Evolutionary conservation across 1,140 invertebrate genomes (phyloP).

Genomic region (Plectus sambesii): DNA sequence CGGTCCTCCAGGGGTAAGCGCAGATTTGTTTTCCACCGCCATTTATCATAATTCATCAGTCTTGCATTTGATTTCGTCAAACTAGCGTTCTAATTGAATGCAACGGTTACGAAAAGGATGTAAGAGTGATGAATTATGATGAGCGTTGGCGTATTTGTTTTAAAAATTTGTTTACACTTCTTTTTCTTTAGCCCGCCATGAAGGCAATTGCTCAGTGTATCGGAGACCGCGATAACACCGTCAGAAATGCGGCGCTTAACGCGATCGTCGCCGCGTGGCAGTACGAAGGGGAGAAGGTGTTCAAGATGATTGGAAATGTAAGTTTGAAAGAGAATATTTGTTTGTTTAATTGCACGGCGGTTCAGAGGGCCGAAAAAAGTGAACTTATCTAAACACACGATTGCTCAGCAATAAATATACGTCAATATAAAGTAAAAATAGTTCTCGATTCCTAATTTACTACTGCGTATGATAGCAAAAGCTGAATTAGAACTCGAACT

Average conservation of each 20-base stretch:
- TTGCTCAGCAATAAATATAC: no score
- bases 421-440: no score
- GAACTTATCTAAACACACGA: no score
- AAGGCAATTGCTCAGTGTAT: conserved; percentile 88
- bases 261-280: conserved; percentile 79
- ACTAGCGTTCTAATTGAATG: background rate
- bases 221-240: conserved; percentile 85
- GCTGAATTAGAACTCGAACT: no score
- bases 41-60: conserved; percentile 9
- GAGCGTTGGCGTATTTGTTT: no score
- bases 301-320: conserved; percentile 77
- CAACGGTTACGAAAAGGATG: no score
- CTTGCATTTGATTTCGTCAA: conserved; percentile 9
- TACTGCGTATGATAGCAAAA: no score
- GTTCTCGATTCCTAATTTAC: no score
- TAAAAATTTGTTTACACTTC: conserved; percentile 49
- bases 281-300: conserved; percentile 75
- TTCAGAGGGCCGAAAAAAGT: no score
- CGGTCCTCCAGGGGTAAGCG: conserved; percentile 24
- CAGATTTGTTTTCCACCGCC: background rate
- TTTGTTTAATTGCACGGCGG: conserved; percentile 9
- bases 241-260: conserved; percentile 85
- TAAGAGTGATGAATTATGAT: no score
- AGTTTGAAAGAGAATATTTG: conserved; percentile 27
- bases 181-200: conserved; percentile 62